phyloP scores from a whole-genome alignment of 2,797 vertebrate species.

The Potorous gilbertii region DNA sequence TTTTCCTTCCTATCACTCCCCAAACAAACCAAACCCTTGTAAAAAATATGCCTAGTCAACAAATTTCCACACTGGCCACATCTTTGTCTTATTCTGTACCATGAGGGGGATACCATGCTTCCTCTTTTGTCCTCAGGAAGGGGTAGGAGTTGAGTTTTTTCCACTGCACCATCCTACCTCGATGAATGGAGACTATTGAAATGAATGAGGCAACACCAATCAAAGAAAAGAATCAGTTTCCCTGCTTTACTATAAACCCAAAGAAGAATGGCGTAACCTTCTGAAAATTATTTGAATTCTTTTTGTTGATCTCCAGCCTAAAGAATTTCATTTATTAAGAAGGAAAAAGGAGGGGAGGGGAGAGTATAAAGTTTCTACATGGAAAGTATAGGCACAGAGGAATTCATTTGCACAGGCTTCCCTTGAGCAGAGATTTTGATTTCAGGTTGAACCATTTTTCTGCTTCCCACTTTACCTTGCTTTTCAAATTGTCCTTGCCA shows the following conservation, averaged over 20 bases:
- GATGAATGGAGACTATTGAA: neutral
- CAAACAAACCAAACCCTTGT: neutral
- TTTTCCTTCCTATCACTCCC: neutral
- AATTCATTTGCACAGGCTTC: neutral
- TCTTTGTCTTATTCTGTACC: neutral
- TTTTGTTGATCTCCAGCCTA: neutral
- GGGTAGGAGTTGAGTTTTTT: neutral
- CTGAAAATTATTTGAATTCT: neutral
- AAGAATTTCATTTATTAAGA: neutral
- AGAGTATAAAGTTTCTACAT: neutral
- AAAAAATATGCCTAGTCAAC: neutral
- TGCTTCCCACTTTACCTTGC: slow-evolving; percentile 88
- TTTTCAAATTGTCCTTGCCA: slow-evolving; percentile 94
- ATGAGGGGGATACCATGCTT: neutral
- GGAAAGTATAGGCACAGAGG: neutral
- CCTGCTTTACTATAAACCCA: neutral
- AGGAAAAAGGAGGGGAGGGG: neutral
- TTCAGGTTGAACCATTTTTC: slow-evolving; percentile 65
- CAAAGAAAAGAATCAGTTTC: neutral
- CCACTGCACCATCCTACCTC: neutral
- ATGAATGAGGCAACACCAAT: neutral
- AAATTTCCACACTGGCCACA: neutral
- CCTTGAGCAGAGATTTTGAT: slow-evolving; percentile 62
- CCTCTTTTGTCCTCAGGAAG: neutral
- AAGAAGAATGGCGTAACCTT: neutral